Evolutionary conservation across 2,888 invertebrate species (phyloP).

Genomic region (Leptopterna dolabrata): DNA sequence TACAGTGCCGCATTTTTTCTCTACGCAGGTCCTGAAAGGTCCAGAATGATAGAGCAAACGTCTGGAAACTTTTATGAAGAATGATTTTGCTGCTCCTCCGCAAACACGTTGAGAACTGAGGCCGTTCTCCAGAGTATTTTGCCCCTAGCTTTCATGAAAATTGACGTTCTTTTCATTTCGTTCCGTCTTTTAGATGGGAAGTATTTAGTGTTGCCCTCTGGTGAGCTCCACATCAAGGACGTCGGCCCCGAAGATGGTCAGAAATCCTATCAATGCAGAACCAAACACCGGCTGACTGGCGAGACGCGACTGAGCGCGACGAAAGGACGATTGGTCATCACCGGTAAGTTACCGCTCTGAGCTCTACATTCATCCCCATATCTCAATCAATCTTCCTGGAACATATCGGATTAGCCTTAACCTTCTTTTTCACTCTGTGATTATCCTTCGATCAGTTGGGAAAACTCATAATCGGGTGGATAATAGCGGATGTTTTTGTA

Average conservation of each 20-base stretch:
- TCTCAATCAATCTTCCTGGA: slow-evolving; percentile 32
- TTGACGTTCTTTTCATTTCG: background rate
- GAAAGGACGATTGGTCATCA: slow-evolving; percentile 93
- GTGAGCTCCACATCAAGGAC: slow-evolving; percentile 94
- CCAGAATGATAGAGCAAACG: too few species aligned
- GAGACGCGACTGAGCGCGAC: slow-evolving; percentile 93
- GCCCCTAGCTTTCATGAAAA: too few species aligned
- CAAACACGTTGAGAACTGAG: too few species aligned
- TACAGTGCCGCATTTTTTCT: too few species aligned
- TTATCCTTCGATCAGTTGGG: too few species aligned
- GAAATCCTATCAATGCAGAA: slow-evolving; percentile 93
- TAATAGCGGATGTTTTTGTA: too few species aligned
- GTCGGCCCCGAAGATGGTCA: slow-evolving; percentile 94
- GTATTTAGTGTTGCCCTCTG: slow-evolving; percentile 93
- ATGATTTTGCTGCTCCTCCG: too few species aligned
- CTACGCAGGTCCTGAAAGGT: too few species aligned
- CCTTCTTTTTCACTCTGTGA: background rate
- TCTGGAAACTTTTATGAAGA: too few species aligned
- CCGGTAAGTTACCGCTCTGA: slow-evolving; percentile 77
- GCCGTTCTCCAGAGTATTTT: too few species aligned
- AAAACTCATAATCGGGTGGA: too few species aligned
- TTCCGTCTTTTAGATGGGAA: slow-evolving; percentile 81
- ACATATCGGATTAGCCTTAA: background rate
- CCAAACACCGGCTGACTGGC: slow-evolving; percentile 91
- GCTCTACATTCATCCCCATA: slow-evolving; percentile 17